A percentile compares a stretch with the other conserved stretches of the same genome.
Conservation (phyloP, 1,140 invertebrate genomes). For the Drosophila kepulauana region DNA sequence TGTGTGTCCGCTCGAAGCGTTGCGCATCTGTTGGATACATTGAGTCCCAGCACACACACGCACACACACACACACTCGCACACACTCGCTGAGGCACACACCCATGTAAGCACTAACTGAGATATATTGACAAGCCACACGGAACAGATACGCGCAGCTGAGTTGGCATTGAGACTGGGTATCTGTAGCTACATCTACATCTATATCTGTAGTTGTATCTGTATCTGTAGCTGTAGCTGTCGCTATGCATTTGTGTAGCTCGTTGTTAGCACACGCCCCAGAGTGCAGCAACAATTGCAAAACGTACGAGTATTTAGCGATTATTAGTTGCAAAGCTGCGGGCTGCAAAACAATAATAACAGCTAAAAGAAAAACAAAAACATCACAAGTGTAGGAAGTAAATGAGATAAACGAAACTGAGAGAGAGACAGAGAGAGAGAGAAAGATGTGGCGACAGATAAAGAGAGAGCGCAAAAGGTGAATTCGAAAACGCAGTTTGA, state of each 20-base stretch:
- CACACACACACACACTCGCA: constrained; percentile 27
- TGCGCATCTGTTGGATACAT: constrained; percentile 63
- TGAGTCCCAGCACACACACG: constrained; percentile 24
- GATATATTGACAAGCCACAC: constrained; percentile 77
- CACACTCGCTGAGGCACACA: not conserved
- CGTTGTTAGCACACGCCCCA: constrained; percentile 39
- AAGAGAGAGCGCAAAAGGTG: constrained; percentile 4
- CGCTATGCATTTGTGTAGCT: constrained; percentile 53
- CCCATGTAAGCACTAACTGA: constrained; percentile 28
- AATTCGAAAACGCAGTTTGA: constrained; percentile 53
- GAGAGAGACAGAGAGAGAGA: constrained; percentile 16
- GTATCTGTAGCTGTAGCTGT: constrained; percentile 33
- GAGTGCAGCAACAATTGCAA: constrained; percentile 66
- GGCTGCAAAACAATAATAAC: constrained; percentile 11
- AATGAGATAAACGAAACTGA: constrained; percentile 46
- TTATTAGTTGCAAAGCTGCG: constrained; percentile 62
- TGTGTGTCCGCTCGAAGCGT: constrained; percentile 15
- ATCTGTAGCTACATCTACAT: constrained; percentile 31
- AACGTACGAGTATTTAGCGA: constrained; percentile 64
- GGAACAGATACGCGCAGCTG: constrained; percentile 78
- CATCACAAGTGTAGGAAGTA: constrained; percentile 61
- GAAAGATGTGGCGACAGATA: constrained; percentile 18
- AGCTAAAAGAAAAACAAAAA: constrained; percentile 20
- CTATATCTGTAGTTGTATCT: constrained; percentile 37
- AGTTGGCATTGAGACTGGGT: constrained; percentile 73